Percentiles rank a stretch among this genome's conserved stretches.
Conservation (phyloP, 2,797 vertebrate genomes). For the Synanceia verrucosa region DNA sequence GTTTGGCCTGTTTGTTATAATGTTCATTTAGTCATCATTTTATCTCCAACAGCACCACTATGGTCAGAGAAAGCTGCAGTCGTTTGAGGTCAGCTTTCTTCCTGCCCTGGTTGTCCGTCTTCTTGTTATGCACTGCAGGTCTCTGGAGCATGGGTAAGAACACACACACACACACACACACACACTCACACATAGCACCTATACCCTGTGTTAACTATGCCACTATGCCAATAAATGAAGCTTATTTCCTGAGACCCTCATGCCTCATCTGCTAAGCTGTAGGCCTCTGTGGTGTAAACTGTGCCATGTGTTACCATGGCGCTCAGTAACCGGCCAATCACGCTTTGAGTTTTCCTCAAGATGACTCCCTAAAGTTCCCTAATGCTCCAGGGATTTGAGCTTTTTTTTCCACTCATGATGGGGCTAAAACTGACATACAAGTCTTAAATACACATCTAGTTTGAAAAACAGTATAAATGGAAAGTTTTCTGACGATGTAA, state of each 20-base stretch:
- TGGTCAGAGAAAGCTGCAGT: constrained; percentile 21
- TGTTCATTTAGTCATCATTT: not conserved
- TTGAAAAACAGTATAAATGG: no score
- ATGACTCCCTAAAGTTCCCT: no score
- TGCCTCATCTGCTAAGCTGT: constrained; percentile 7
- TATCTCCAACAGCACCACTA: constrained; percentile 17
- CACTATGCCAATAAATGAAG: not conserved
- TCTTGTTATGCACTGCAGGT: constrained; percentile 34
- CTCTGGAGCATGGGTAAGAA: constrained; percentile 60
- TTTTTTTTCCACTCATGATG: no score
- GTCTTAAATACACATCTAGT: no score
- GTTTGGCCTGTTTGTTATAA: not conserved
- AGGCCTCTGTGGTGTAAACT: constrained; percentile 24
- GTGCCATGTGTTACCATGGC: constrained; percentile 50
- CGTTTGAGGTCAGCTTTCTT: not conserved
- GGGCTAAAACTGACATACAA: no score
- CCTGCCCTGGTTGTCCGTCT: constrained; percentile 1
- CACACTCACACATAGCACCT: not conserved
- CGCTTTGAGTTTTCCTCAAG: not conserved
- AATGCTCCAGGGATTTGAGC: no score
- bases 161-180: not conserved
- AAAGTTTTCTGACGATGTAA: no score
- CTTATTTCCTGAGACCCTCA: not conserved
- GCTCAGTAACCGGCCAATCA: constrained; percentile 34
- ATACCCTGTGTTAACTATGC: not conserved